phyloP scores from a whole-genome alignment of 2,888 invertebrate species.

The Azorinus chamasolen region DNA sequence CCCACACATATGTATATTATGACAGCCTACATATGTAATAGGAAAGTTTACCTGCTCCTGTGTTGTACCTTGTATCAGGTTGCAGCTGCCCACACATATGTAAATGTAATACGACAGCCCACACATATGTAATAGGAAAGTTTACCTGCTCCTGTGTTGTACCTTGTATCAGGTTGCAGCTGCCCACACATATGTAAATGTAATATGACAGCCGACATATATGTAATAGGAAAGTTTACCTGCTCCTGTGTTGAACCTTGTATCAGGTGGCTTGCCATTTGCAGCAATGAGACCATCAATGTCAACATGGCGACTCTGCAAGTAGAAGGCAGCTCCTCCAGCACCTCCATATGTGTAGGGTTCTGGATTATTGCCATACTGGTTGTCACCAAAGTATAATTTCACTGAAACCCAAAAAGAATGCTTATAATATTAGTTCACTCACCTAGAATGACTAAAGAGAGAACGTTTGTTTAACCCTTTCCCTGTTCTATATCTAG shows the following conservation, averaged over 20 bases:
- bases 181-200: too few relatives aligned
- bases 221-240: conserved; percentile 45
- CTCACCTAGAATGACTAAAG: not conserved
- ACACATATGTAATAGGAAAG: too few relatives aligned
- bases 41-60: conserved; percentile 57
- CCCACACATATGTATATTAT: too few relatives aligned
- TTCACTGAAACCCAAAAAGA: conserved; percentile 43
- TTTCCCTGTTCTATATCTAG: too few relatives aligned
- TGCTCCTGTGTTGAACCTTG: conserved; percentile 52
- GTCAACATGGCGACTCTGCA: conserved; percentile 72
- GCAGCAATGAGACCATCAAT: conserved; percentile 74
- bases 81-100: too few relatives aligned
- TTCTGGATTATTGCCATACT: conserved; percentile 69
- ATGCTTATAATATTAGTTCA: not conserved
- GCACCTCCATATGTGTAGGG: conserved; percentile 71
- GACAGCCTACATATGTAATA: too few relatives aligned
- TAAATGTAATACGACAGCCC: conserved; percentile 22
- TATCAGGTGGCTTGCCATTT: conserved; percentile 66
- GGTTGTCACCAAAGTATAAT: conserved; percentile 71
- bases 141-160: conserved; percentile 56
- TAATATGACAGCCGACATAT: too few relatives aligned
- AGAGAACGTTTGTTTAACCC: not conserved
- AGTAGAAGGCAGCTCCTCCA: conserved; percentile 71
- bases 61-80: too few relatives aligned
- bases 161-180: too few relatives aligned